Conservation (phyloP, 2,113 vertebrate genomes). For the Myanophis thanlyinensis region DNA sequence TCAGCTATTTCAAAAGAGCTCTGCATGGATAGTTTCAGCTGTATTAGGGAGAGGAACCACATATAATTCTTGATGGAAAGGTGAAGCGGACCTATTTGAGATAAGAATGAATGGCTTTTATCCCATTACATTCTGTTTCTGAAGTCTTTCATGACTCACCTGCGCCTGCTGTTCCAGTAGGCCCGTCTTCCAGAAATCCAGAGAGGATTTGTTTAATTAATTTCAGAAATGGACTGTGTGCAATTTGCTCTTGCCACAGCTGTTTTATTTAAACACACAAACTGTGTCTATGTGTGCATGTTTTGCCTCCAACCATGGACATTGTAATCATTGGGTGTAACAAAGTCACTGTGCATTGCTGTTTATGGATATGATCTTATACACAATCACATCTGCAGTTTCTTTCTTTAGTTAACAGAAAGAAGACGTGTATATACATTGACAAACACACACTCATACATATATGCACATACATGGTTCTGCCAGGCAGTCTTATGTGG, state of each 20-base stretch:
- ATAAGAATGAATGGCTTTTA: background rate
- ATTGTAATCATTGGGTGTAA: background rate
- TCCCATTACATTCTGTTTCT: constrained; percentile 3
- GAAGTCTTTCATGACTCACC: background rate
- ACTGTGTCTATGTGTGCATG: background rate
- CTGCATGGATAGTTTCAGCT: background rate
- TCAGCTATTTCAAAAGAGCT: background rate
- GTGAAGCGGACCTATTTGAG: background rate
- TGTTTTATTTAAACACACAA: background rate
- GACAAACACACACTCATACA: background rate
- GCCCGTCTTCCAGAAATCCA: background rate
- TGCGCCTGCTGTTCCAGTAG: background rate
- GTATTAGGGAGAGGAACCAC: background rate
- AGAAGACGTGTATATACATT: background rate
- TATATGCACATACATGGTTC: no score
- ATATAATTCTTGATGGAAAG: background rate
- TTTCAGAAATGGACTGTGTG: background rate
- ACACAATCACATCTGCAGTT: background rate
- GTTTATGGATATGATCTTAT: background rate
- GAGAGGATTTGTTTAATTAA: constrained; percentile 11
- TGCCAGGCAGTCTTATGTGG: no score
- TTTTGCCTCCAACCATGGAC: background rate
- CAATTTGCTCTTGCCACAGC: background rate
- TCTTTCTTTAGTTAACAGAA: background rate
- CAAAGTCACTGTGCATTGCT: background rate